phyloP scores from a whole-genome alignment of 2,113 vertebrate genomes.

The Colinus virginianus region DNA sequence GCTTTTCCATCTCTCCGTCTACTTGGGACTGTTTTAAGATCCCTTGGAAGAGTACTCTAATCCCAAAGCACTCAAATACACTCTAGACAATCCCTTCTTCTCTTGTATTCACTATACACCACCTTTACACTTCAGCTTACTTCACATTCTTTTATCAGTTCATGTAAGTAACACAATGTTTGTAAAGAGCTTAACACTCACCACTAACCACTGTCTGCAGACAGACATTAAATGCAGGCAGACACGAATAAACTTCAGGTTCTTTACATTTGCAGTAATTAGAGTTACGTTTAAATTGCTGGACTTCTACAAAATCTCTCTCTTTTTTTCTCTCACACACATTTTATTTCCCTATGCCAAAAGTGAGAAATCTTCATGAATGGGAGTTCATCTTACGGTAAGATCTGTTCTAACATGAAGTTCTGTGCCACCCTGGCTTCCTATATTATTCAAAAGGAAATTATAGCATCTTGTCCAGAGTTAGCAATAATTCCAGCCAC shows the following conservation, averaged over 20 bases:
- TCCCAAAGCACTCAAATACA: not conserved
- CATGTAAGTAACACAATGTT: constrained; percentile 1
- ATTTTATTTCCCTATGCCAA: constrained; percentile 5
- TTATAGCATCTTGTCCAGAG: not conserved
- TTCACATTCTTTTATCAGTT: not conserved
- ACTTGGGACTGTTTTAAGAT: not conserved
- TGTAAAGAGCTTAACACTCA: constrained; percentile 13
- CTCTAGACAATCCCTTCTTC: not conserved
- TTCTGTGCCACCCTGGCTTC: not conserved
- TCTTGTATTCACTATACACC: not conserved
- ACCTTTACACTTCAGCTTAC: not conserved
- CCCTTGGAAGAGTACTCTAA: not conserved
- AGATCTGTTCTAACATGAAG: not conserved
- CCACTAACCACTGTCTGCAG: not conserved
- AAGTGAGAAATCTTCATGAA: constrained; percentile 42
- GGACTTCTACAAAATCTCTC: not conserved
- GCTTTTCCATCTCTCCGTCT: not conserved
- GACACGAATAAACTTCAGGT: not conserved
- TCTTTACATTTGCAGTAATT: constrained; percentile 10
- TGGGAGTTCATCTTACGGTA: not conserved
- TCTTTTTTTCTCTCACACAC: not conserved
- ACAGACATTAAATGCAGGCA: constrained; percentile 2
- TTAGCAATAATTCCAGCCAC: not conserved
- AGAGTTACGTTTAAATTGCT: constrained; percentile 1
- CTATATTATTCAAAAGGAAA: constrained; percentile 40